phyloP scores from a whole-genome alignment of 2,113 vertebrate genomes.

The Oryzias melastigma region DNA sequence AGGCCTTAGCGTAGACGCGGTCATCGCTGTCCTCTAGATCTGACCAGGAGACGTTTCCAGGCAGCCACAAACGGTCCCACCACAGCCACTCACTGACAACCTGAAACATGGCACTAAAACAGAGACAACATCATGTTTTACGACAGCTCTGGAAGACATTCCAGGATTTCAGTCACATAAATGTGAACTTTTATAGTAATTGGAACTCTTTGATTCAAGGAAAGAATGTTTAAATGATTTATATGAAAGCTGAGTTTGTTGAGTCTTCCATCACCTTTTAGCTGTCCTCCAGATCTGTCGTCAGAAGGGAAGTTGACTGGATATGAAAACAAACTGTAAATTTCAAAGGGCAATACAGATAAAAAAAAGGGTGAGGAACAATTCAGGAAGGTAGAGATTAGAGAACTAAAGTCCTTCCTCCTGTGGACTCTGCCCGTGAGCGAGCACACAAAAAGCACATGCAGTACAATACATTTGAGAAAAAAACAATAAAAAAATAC shows the following conservation, averaged over 20 bases:
- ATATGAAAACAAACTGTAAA: conserved; percentile 5
- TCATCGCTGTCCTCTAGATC: conserved; percentile 84
- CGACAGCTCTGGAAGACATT: neutral
- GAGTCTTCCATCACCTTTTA: neutral
- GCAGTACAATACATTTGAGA: too few relatives aligned
- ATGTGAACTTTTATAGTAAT: neutral
- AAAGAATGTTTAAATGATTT: too few relatives aligned
- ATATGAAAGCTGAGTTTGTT: too few relatives aligned
- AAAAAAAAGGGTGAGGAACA: conserved; percentile 33
- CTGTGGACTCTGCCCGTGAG: conserved; percentile 52
- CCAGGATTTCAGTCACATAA: neutral
- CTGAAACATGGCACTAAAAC: conserved; percentile 58
- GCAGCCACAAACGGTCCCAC: conserved; percentile 89
- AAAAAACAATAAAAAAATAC: too few relatives aligned
- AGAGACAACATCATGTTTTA: neutral
- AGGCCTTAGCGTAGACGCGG: conserved; percentile 80
- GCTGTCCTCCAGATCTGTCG: neutral
- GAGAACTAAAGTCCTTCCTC: conserved; percentile 42
- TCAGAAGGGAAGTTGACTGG: conserved; percentile 1
- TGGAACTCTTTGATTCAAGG: too few relatives aligned
- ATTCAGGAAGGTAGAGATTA: conserved; percentile 31
- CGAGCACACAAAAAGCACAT: neutral
- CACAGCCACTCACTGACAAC: conserved; percentile 84
- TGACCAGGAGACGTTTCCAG: conserved; percentile 80
- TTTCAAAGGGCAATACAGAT: conserved; percentile 58